Evolutionary conservation across 1,140 invertebrate genomes (phyloP).

Genomic region (Anastrepha ludens): DNA sequence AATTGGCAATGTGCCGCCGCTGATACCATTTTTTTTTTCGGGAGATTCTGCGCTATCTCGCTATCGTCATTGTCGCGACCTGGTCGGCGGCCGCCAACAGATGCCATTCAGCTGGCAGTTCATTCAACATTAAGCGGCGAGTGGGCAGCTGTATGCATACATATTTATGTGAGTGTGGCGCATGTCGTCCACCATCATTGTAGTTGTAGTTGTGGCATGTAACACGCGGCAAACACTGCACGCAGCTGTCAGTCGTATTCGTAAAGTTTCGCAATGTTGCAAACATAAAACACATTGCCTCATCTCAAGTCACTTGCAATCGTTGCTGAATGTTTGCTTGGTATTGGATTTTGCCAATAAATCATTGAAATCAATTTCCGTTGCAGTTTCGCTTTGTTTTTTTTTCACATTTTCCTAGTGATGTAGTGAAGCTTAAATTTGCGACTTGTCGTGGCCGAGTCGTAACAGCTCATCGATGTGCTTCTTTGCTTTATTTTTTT

Average conservation of each 20-base stretch:
- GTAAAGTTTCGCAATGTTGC: neutral
- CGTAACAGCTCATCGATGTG: too few species aligned
- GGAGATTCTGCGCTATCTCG: neutral
- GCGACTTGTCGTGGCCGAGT: neutral
- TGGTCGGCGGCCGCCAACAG: neutral
- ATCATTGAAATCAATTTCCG: constrained; percentile 59
- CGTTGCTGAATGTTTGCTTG: constrained; percentile 2
- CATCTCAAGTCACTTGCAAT: neutral
- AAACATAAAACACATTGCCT: neutral
- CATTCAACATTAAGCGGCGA: neutral
- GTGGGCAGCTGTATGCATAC: neutral
- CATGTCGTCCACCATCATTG: too few species aligned
- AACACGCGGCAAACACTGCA: neutral
- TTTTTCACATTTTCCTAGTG: neutral
- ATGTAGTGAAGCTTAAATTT: neutral
- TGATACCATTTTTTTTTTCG: neutral
- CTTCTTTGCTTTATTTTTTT: neutral
- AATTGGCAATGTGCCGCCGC: neutral
- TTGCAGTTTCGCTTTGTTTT: constrained; percentile 31
- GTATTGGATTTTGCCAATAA: constrained; percentile 52
- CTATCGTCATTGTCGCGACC: neutral
- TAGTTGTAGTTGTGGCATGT: neutral
- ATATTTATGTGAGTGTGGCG: neutral
- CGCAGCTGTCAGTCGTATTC: neutral
- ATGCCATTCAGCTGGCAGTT: constrained; percentile 4